Conservation (phyloP, 2,888 invertebrate genomes). For the Ernsta delagoae region DNA sequence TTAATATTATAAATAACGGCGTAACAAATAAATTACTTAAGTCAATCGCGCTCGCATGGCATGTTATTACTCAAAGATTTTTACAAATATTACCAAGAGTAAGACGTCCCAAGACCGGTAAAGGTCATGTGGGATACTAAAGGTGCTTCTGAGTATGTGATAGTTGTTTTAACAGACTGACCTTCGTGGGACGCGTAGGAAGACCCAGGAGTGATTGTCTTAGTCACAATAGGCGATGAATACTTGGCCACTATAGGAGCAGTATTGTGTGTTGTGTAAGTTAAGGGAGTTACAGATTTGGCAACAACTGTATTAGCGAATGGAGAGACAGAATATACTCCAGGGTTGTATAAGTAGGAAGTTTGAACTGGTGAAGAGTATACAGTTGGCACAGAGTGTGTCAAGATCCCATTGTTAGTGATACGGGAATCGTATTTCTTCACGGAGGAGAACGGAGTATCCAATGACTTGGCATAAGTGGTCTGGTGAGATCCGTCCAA, state of each 20-base stretch:
- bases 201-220: constrained; percentile 40
- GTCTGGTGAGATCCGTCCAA: constrained; percentile 45
- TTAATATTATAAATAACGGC: constrained; percentile 37
- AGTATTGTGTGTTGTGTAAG: constrained; percentile 39
- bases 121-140: constrained; percentile 57
- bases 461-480: constrained; percentile 45
- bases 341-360: constrained; percentile 34
- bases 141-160: constrained; percentile 53
- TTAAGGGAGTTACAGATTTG: constrained; percentile 43
- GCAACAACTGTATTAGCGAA: constrained; percentile 20
- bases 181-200: constrained; percentile 45
- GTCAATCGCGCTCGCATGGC: constrained; percentile 62
- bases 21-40: constrained; percentile 46
- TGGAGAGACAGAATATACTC: constrained; percentile 42
- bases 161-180: constrained; percentile 47
- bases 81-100: constrained; percentile 54
- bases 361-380: constrained; percentile 46
- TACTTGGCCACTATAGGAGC: constrained; percentile 42
- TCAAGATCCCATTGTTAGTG: constrained; percentile 39
- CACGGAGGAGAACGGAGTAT: constrained; percentile 44
- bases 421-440: constrained; percentile 46
- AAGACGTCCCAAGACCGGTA: constrained; percentile 52
- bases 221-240: constrained; percentile 40
- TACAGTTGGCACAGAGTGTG: constrained; percentile 42
- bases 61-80: constrained; percentile 39